Evolutionary conservation across 1,140 invertebrate genomes (phyloP).

Genomic region (Brachionus rotundiformis): DNA sequence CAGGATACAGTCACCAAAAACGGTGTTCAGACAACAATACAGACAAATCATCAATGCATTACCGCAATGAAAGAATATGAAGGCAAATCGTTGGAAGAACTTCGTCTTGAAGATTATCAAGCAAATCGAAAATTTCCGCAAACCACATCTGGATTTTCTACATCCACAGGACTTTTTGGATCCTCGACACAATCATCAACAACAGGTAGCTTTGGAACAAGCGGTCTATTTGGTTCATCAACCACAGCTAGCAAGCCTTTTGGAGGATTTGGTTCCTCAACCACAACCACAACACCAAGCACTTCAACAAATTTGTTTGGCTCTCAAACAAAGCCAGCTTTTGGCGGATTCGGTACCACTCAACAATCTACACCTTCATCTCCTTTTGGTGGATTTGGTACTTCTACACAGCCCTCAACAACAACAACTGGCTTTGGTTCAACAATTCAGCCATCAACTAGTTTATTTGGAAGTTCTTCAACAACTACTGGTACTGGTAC

Average conservation of each 20-base stretch:
- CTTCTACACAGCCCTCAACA: conserved; percentile 29
- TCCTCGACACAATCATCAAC: not conserved
- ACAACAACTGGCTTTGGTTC: not conserved
- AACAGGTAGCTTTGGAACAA: conserved; percentile 49
- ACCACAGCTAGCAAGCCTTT: not conserved
- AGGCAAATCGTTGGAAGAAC: conserved; percentile 80
- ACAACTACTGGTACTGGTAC: not conserved
- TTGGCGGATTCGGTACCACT: conserved; percentile 57
- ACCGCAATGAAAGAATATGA: conserved; percentile 98
- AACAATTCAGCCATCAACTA: not conserved
- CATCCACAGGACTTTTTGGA: conserved; percentile 52
- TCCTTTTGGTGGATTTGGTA: conserved; percentile 54
- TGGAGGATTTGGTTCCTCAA: conserved; percentile 53
- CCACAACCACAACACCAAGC: conserved; percentile 30
- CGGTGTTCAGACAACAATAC: conserved; percentile 77
- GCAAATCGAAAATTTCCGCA: conserved; percentile 78
- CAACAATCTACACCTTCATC: conserved; percentile 44
- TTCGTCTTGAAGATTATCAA: conserved; percentile 87
- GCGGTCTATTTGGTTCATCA: conserved; percentile 24
- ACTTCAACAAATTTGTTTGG: not conserved
- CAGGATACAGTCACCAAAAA: conserved; percentile 84
- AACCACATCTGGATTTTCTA: conserved; percentile 55
- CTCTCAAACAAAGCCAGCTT: conserved; percentile 54
- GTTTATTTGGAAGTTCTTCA: conserved; percentile 15
- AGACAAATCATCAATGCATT: conserved; percentile 88